phyloP scores from a whole-genome alignment of 2,797 vertebrate genomes.

The Lepus townsendii region DNA sequence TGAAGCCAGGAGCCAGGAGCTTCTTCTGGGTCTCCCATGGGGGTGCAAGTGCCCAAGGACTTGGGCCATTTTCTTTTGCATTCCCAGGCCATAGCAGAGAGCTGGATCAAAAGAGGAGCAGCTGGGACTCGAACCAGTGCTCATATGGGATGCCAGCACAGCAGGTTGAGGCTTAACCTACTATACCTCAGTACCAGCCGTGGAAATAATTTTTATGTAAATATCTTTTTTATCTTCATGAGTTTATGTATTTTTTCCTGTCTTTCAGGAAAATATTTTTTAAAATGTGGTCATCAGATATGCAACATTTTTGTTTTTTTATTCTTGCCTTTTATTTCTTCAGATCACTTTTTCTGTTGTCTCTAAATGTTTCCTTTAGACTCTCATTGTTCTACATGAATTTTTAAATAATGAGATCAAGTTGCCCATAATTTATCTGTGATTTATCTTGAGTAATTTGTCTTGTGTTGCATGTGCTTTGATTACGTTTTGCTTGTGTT shows the following conservation, averaged over 20 bases:
- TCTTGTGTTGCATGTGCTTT: not conserved
- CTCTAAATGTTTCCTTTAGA: not conserved
- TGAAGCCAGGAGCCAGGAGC: no score
- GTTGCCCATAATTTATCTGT: constrained; percentile 5
- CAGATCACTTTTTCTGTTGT: not conserved
- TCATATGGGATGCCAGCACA: no score
- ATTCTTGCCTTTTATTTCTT: not conserved
- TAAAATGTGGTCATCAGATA: not conserved
- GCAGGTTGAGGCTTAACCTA: no score
- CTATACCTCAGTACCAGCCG: no score
- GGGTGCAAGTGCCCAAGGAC: no score
- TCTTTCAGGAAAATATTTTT: not conserved
- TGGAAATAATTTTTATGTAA: not conserved
- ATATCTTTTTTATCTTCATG: not conserved
- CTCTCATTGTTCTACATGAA: not conserved
- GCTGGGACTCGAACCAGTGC: no score
- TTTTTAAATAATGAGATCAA: not conserved
- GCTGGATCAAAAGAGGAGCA: no score
- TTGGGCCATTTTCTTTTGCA: no score
- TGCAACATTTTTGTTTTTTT: not conserved
- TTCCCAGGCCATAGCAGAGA: no score
- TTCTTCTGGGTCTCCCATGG: no score
- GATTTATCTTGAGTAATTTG: not conserved
- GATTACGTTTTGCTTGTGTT: not conserved
- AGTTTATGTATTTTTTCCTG: not conserved